Conservation (phyloP, 2,113 vertebrate species). For the Grallaria varia region DNA sequence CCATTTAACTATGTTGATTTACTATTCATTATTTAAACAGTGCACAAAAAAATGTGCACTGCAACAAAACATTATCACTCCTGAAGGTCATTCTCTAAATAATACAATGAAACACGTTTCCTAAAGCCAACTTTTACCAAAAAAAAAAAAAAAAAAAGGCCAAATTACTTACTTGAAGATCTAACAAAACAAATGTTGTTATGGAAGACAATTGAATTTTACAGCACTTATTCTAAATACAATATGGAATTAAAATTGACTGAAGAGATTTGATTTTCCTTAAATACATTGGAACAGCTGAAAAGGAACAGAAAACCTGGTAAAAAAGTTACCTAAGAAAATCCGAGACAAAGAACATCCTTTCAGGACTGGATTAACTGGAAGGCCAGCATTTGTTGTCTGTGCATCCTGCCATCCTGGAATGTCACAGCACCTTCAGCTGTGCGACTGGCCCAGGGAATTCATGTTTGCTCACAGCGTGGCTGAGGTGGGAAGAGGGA, state of each 20-base stretch:
- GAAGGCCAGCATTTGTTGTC: neutral
- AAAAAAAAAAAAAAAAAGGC: neutral
- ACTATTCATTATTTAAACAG: slow-evolving; percentile 41
- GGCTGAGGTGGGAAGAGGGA: neutral
- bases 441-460: neutral
- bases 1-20: slow-evolving; percentile 23
- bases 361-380: neutral
- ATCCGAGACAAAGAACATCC: neutral
- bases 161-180: slow-evolving; percentile 56
- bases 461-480: neutral
- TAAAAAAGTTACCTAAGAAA: neutral
- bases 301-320: neutral
- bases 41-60: neutral
- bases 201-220: slow-evolving; percentile 54
- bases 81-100: slow-evolving; percentile 62
- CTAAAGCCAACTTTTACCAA: slow-evolving; percentile 1
- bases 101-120: slow-evolving; percentile 6
- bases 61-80: slow-evolving; percentile 7
- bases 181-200: slow-evolving; percentile 56
- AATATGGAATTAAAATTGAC: slow-evolving; percentile 68
- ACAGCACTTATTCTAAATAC: slow-evolving; percentile 57
- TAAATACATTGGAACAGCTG: slow-evolving; percentile 11
- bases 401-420: neutral
- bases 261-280: slow-evolving; percentile 53
- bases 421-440: neutral